phyloP scores from a whole-genome alignment of 2,797 vertebrate genomes.

The Sus cebifrons region DNA sequence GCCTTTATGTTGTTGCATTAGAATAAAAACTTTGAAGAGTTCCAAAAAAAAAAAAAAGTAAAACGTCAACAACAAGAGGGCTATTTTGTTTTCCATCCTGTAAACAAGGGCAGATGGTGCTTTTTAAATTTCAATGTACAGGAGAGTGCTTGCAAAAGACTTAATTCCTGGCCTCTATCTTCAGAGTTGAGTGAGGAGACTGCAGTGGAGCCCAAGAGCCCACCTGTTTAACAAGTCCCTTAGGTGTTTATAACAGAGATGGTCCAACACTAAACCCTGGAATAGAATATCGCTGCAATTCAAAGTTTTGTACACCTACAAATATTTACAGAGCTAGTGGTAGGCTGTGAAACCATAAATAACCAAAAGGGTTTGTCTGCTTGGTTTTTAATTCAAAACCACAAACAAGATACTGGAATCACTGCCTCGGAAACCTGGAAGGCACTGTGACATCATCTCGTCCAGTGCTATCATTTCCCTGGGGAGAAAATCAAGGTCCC shows the following conservation, averaged over 20 bases:
- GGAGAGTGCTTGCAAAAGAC: not conserved
- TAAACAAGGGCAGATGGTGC: not conserved
- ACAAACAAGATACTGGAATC: not conserved
- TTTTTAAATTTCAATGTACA: not conserved
- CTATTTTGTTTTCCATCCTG: not conserved
- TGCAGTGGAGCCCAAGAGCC: not conserved
- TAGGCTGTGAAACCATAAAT: not conserved
- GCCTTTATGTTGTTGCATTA: too few relatives aligned
- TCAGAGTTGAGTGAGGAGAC: not conserved
- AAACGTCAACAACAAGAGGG: constrained; percentile 36
- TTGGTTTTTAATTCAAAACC: not conserved
- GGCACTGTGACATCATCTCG: constrained; percentile 34
- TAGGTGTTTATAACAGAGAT: not conserved
- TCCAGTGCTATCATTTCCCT: constrained; percentile 7
- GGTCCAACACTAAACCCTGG: not conserved
- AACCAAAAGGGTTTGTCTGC: not conserved
- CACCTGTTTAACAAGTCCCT: not conserved
- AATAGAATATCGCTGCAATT: not conserved
- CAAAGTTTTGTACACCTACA: not conserved
- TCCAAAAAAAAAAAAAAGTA: not conserved
- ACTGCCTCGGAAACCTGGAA: constrained; percentile 3
- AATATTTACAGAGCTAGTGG: not conserved
- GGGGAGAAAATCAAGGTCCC: constrained; percentile 1
- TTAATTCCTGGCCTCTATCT: not conserved
- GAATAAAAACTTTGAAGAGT: too few relatives aligned